These are phyloP conservation scores for Sylvicapra grimmia DNA, from an alignment of 2,113 vertebrate species.

Conservation along the genomic window DNA sequence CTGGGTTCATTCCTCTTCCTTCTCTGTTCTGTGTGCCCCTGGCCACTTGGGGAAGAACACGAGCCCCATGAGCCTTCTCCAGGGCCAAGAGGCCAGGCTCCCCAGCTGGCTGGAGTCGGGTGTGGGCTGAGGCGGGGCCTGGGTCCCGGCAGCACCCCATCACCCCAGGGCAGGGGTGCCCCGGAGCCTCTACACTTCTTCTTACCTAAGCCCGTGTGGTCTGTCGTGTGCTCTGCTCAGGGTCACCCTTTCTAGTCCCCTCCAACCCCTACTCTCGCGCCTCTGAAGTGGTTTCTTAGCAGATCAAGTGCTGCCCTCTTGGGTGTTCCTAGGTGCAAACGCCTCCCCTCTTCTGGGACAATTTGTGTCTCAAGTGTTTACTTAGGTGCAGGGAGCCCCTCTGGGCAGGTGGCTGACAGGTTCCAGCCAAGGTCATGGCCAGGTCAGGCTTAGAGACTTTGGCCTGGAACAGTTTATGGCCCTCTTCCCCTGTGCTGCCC, in stretches of 20 bases:
- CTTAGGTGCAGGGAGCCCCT: not conserved
- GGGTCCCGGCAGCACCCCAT: not conserved
- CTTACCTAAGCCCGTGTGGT: not conserved
- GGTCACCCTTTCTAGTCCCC: not conserved
- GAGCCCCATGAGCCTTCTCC: not conserved
- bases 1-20: not conserved
- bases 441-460: not conserved
- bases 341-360: not conserved
- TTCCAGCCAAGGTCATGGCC: not conserved
- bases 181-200: not conserved
- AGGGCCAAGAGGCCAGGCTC: not conserved
- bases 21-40: not conserved
- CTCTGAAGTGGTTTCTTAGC: not conserved
- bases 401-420: not conserved
- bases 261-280: not conserved
- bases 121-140: not conserved
- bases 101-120: not conserved
- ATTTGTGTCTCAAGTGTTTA: not conserved
- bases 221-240: not conserved
- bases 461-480: not conserved
- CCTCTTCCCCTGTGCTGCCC: not conserved
- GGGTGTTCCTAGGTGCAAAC: not conserved
- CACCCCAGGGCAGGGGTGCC: not conserved
- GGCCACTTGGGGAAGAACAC: fast-evolving
- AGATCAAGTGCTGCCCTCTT: not conserved